Percentiles rank a stretch among this genome's conserved stretches.
These are phyloP conservation scores for Brenthis hecate DNA, from an alignment of 2,888 invertebrate species.

Conservation along the genomic window DNA sequence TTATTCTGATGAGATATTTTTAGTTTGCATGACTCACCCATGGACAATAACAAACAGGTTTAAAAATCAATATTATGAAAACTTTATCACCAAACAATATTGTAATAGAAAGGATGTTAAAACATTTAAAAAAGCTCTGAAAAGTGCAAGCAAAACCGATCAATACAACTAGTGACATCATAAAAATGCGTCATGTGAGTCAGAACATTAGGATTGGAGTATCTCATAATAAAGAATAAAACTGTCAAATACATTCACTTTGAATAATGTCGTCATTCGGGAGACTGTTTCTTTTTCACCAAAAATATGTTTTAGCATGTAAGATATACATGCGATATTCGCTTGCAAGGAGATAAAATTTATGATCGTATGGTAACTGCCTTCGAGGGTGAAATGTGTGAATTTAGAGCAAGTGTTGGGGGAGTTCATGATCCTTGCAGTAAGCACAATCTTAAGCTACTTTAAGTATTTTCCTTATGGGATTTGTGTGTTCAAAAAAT, in stretches of 20 bases:
- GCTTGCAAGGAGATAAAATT: conserved; percentile 23
- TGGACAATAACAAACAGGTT: too few species aligned
- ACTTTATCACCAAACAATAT: too few species aligned
- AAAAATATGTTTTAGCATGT: background rate
- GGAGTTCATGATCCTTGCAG: conserved; percentile 31
- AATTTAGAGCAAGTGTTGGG: conserved; percentile 30
- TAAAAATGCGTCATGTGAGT: conserved; percentile 8
- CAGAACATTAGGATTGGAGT: conserved; percentile 7
- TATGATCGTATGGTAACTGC: conserved; percentile 42
- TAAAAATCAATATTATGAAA: too few species aligned
- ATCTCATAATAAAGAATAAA: conserved; percentile 63
- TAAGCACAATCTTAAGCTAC: conserved; percentile 35
- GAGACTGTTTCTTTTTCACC: conserved; percentile 14
- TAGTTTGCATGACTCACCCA: too few species aligned
- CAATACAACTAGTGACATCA: background rate
- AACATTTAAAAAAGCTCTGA: too few species aligned
- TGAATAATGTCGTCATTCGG: conserved; percentile 58
- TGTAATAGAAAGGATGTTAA: too few species aligned
- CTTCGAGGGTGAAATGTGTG: conserved; percentile 33
- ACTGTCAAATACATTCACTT: conserved; percentile 71
- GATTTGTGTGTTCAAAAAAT: conserved; percentile 28
- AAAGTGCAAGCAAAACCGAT: too few species aligned
- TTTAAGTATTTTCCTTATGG: conserved; percentile 33
- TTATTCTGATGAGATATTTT: too few species aligned
- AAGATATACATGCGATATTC: conserved; percentile 21